phyloP scores from a whole-genome alignment of 2,113 vertebrate species.

The Eclectus roratus region DNA sequence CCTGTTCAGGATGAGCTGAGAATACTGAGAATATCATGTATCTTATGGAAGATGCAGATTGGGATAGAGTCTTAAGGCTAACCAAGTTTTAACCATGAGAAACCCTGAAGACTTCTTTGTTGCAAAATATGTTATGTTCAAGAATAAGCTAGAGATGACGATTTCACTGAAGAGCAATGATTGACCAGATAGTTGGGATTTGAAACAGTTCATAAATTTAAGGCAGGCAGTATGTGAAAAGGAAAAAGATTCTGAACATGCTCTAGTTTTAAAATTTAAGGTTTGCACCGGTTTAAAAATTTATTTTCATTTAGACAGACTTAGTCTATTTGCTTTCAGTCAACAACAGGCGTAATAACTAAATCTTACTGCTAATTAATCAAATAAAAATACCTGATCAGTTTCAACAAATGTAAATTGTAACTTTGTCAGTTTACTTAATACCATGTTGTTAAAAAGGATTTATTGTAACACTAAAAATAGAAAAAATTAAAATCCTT shows the following conservation, averaged over 20 bases:
- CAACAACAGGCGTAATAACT: background rate
- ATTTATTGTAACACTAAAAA: background rate
- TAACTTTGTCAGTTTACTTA: background rate
- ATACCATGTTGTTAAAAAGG: background rate
- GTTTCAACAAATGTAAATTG: background rate
- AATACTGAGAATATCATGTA: background rate
- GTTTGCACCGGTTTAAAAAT: background rate
- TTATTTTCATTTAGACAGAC: background rate
- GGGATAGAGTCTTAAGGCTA: background rate
- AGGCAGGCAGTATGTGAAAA: background rate
- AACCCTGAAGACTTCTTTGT: background rate
- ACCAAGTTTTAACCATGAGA: background rate
- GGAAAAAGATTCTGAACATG: background rate
- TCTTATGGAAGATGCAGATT: background rate
- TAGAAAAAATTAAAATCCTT: background rate
- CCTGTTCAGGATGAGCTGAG: background rate
- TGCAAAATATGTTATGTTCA: background rate
- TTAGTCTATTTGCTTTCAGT: background rate
- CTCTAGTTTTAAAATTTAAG: background rate
- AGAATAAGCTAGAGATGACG: background rate
- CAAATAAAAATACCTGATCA: background rate
- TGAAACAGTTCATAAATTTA: background rate
- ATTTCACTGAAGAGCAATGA: background rate
- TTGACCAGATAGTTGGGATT: background rate
- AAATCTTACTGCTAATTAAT: background rate